phyloP scores from a whole-genome alignment of 2,888 invertebrate genomes.

The Troglohyphantes excavatus region DNA sequence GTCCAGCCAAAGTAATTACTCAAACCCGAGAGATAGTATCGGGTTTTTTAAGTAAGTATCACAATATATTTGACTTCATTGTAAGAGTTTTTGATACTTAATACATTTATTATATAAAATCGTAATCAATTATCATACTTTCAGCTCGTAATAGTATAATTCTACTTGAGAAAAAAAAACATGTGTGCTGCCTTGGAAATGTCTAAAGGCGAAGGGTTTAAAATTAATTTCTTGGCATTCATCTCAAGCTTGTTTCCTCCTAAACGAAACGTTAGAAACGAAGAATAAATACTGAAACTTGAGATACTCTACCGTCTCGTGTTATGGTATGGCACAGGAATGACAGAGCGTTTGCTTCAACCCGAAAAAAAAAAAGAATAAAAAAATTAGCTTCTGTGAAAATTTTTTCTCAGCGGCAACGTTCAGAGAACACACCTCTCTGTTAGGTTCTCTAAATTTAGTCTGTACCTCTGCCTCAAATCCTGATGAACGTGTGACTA shows the following conservation, averaged over 20 bases:
- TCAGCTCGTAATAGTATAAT: too few relatives aligned
- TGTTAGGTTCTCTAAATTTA: constrained; percentile 1
- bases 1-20: too few relatives aligned
- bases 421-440: not conserved
- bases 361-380: too few relatives aligned
- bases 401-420: not conserved
- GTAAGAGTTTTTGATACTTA: too few relatives aligned
- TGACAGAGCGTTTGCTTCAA: not conserved
- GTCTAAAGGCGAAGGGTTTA: not conserved
- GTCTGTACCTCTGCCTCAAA: not conserved
- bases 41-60: too few relatives aligned
- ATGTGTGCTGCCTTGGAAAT: too few relatives aligned
- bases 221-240: constrained; percentile 1
- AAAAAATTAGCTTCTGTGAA: not conserved
- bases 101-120: too few relatives aligned
- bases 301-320: not conserved
- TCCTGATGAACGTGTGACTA: not conserved
- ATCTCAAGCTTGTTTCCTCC: not conserved
- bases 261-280: not conserved
- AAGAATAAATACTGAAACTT: not conserved
- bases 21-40: too few relatives aligned
- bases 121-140: too few relatives aligned
- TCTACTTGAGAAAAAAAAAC: too few relatives aligned
- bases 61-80: too few relatives aligned
- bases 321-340: not conserved